A percentile compares a stretch with the other conserved stretches of the same genome.
Conservation (phyloP, 2,113 vertebrate genomes). For the Columba janthina region DNA sequence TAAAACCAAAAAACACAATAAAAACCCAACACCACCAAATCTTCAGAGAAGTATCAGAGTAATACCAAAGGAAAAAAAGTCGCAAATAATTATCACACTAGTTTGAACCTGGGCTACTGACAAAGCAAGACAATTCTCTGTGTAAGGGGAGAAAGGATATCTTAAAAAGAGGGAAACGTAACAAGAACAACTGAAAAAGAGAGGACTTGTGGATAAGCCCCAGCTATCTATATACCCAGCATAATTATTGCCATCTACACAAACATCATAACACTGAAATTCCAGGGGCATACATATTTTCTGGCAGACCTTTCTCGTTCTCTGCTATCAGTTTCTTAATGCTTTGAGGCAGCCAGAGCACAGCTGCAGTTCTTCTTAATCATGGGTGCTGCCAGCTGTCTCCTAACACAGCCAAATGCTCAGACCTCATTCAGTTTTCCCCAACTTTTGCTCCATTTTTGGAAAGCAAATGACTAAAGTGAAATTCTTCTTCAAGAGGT, state of each 20-base stretch:
- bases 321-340: background rate
- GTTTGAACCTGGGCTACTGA: background rate
- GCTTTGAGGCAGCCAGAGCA: background rate
- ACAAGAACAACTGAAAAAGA: background rate
- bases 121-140: background rate
- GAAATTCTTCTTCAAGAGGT: background rate
- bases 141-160: accelerated
- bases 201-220: background rate
- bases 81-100: background rate
- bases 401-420: background rate
- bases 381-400: background rate
- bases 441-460: background rate
- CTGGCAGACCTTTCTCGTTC: background rate
- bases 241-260: background rate
- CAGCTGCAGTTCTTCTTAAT: conserved; percentile 28
- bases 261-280: background rate
- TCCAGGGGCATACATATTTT: background rate
- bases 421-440: background rate
- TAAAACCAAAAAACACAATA: too few species aligned
- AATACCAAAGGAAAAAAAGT: background rate
- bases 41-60: background rate
- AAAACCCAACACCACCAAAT: background rate
- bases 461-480: background rate
- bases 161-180: background rate
- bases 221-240: background rate